Evolutionary conservation across 1,140 invertebrate species (phyloP).

Genomic region (Drosophila serrata): DNA sequence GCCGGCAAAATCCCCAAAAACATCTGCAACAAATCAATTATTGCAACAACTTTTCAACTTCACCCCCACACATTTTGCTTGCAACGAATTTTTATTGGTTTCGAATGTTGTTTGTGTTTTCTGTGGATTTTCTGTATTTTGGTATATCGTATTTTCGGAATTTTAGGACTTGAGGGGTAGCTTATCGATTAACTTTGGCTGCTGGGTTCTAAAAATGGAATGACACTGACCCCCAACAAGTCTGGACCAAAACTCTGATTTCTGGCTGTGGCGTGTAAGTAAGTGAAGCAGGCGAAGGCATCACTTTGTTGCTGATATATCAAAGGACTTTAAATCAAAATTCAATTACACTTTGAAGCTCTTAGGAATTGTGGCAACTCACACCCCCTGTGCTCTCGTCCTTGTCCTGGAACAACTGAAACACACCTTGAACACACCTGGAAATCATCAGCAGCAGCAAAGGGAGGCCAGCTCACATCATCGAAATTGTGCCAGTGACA

Average conservation of each 20-base stretch:
- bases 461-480: constrained; percentile 9
- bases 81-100: constrained; percentile 69
- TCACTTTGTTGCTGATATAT: constrained; percentile 60
- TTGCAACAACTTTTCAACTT: constrained; percentile 72
- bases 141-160: constrained; percentile 4
- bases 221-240: constrained; percentile 27
- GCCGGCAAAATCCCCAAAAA: constrained; percentile 49
- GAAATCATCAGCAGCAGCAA: constrained; percentile 27
- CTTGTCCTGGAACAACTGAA: constrained; percentile 1
- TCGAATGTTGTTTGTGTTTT: constrained; percentile 28
- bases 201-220: constrained; percentile 24
- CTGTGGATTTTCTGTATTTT: constrained; percentile 6
- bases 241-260: no score
- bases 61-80: constrained; percentile 28
- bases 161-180: constrained; percentile 1
- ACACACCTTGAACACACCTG: constrained; percentile 29
- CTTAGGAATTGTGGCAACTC: constrained; percentile 51
- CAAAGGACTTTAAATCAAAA: constrained; percentile 81
- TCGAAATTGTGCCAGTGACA: constrained; percentile 42
- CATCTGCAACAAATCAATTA: constrained; percentile 79
- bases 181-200: constrained; percentile 69
- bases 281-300: constrained; percentile 48
- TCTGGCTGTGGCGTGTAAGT: constrained; percentile 28
- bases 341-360: constrained; percentile 76
- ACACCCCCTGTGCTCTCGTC: background rate